A percentile compares a stretch with the other conserved stretches of the same genome.
Conservation (phyloP, 2,797 vertebrate species). For the Aplochiton taeniatus region DNA sequence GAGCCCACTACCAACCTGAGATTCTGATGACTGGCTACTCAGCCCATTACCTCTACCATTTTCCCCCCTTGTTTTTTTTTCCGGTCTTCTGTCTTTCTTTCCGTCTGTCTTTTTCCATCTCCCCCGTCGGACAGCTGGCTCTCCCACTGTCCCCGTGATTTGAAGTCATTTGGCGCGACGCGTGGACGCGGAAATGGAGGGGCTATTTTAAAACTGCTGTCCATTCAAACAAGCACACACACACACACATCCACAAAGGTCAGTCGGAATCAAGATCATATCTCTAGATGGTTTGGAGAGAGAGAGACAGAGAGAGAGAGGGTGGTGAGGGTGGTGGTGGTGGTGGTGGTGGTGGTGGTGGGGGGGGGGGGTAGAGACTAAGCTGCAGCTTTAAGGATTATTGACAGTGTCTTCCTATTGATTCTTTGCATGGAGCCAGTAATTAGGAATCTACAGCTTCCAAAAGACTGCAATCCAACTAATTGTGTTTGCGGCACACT, state of each 20-base stretch:
- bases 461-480: slow-evolving; percentile 10
- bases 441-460: slow-evolving; percentile 8
- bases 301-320: neutral
- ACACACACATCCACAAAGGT: slow-evolving; percentile 55
- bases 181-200: slow-evolving; percentile 57
- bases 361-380: slow-evolving; percentile 2
- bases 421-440: too few species aligned
- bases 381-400: too few species aligned
- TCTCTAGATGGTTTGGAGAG: neutral
- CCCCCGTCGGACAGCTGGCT: slow-evolving; percentile 60
- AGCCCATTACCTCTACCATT: too few species aligned
- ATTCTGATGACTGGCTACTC: too few species aligned
- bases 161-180: slow-evolving; percentile 63
- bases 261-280: slow-evolving; percentile 35
- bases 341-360: neutral
- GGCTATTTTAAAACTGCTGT: slow-evolving; percentile 65
- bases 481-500: slow-evolving; percentile 24
- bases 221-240: slow-evolving; percentile 60
- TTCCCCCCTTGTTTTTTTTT: neutral
- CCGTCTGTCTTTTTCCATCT: neutral
- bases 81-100: neutral
- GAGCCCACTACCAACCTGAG: too few species aligned
- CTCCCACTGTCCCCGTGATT: slow-evolving; percentile 58
- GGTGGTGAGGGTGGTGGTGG: neutral
- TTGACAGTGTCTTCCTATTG: too few species aligned